phyloP scores from a whole-genome alignment of 2,888 invertebrate species.

The Peribatodes rhomboidaria region DNA sequence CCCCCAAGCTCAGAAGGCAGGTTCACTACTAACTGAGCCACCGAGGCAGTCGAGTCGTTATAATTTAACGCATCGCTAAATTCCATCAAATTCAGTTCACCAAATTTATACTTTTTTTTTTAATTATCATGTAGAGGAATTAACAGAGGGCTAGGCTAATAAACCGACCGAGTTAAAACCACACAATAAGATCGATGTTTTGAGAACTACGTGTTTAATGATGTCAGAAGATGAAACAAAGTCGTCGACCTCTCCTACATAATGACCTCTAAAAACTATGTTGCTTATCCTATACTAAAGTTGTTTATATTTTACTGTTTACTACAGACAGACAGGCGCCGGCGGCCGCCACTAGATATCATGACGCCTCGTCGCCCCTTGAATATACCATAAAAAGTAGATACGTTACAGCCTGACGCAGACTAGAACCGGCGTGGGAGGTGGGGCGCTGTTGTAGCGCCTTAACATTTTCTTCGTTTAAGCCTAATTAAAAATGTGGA shows the following conservation, averaged over 20 bases:
- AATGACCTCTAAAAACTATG: slow-evolving; percentile 10
- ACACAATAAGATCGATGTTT: too few species aligned
- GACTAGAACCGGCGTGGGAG: not conserved
- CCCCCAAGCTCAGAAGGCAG: too few species aligned
- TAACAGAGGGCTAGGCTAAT: too few species aligned
- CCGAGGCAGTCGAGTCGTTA: too few species aligned
- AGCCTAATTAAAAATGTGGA: not conserved
- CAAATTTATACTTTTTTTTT: too few species aligned
- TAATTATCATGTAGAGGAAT: too few species aligned
- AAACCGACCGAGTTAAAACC: too few species aligned
- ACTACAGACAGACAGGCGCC: slow-evolving; percentile 28
- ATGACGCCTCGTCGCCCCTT: slow-evolving; percentile 19
- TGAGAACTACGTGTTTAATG: not conserved
- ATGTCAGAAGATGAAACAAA: not conserved
- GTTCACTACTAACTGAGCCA: too few species aligned
- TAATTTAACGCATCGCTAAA: too few species aligned
- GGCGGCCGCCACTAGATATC: slow-evolving; percentile 19
- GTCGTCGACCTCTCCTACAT: not conserved
- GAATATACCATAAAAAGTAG: slow-evolving; percentile 23
- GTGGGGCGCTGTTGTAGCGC: slow-evolving; percentile 1
- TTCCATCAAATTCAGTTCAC: too few species aligned
- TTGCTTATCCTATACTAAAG: slow-evolving; percentile 7
- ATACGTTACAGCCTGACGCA: slow-evolving; percentile 18
- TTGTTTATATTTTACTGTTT: slow-evolving; percentile 14
- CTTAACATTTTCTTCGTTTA: too few species aligned